Percentiles rank a stretch among this genome's conserved stretches.
These are phyloP conservation scores for Pyrochroa serraticornis DNA, from an alignment of 2,888 invertebrate genomes.

Conservation along the genomic window DNA sequence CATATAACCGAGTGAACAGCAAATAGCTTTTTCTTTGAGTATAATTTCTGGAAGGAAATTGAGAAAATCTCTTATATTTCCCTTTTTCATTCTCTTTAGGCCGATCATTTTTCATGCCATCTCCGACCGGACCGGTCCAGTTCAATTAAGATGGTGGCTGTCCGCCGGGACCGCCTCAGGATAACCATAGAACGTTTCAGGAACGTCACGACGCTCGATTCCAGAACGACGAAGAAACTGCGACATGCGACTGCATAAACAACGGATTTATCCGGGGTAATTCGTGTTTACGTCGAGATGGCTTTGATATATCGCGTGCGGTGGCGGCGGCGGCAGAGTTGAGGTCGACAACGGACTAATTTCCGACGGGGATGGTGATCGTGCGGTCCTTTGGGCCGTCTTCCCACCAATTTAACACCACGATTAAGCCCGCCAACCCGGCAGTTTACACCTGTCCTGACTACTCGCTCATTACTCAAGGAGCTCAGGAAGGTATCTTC, in stretches of 20 bases:
- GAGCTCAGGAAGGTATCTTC: too few relatives aligned
- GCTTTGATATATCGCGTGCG: too few relatives aligned
- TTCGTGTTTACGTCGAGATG: too few relatives aligned
- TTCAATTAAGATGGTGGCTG: conserved; percentile 30
- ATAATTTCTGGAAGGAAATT: conserved; percentile 60
- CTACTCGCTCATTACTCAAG: too few relatives aligned
- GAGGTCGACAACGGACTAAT: conserved; percentile 5
- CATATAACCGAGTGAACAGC: conserved; percentile 49
- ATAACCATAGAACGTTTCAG: conserved; percentile 12
- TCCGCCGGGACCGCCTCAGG: conserved; percentile 39
- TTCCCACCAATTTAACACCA: too few relatives aligned
- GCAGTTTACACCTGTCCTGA: too few relatives aligned
- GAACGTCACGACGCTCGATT: too few relatives aligned
- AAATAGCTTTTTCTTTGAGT: conserved; percentile 55
- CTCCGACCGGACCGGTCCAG: conserved; percentile 52
- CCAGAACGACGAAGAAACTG: too few relatives aligned
- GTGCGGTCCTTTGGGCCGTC: not conserved
- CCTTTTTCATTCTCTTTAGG: conserved; percentile 58
- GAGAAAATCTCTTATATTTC: conserved; percentile 59
- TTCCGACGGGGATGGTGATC: not conserved
- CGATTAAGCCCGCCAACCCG: too few relatives aligned
- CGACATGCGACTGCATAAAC: too few relatives aligned
- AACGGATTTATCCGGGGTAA: too few relatives aligned
- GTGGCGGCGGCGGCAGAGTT: not conserved
- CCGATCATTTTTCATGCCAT: conserved; percentile 61